Conservation (phyloP, 1,140 invertebrate species). For the Drosophila novamexicana region DNA sequence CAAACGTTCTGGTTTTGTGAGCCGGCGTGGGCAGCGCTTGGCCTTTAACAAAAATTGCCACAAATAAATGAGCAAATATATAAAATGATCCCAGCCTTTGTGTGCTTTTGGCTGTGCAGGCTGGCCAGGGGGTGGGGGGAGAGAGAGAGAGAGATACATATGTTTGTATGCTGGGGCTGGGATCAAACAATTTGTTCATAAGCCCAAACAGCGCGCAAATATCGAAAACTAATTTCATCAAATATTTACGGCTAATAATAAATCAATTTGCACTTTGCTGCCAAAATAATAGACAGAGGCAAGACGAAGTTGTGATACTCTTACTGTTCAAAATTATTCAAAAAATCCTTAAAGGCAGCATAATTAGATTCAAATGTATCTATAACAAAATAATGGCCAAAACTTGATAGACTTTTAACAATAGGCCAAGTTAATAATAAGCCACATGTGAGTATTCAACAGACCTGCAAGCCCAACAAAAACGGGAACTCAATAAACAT, state of each 20-base stretch:
- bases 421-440: no score
- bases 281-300: slow-evolving; percentile 1
- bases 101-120: slow-evolving; percentile 1
- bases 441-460: no score
- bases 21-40: background rate
- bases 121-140: background rate
- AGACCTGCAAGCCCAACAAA: no score
- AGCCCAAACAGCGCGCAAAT: slow-evolving; percentile 25
- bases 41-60: slow-evolving; percentile 43
- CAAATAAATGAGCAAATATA: slow-evolving; percentile 74
- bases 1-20: slow-evolving; percentile 38
- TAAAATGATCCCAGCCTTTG: slow-evolving; percentile 55
- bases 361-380: no score
- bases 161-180: background rate
- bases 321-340: background rate
- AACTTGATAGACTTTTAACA: no score
- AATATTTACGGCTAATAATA: slow-evolving; percentile 52
- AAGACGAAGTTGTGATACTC: background rate
- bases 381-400: no score
- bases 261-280: slow-evolving; percentile 54
- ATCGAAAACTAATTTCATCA: slow-evolving; percentile 68
- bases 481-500: no score
- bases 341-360: no score
- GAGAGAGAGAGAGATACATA: background rate
- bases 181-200: slow-evolving; percentile 22